These are phyloP conservation scores for Coilia nasus DNA, from an alignment of 2,797 vertebrate genomes.

Conservation along the genomic window DNA sequence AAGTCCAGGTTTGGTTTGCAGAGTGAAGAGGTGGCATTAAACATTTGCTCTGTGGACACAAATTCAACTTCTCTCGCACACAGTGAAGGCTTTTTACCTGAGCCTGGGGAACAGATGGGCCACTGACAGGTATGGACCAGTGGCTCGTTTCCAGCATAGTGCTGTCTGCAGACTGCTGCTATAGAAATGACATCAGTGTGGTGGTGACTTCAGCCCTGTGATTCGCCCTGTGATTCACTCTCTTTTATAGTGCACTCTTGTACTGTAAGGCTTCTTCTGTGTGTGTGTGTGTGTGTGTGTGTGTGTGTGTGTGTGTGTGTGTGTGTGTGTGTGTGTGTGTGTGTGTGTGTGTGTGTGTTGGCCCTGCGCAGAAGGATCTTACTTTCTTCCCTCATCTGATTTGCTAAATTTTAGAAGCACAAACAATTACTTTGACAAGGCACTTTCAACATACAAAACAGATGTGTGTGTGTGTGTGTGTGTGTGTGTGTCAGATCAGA, in stretches of 20 bases:
- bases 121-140: neutral
- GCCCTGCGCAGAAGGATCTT: too few species aligned
- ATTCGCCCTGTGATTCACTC: neutral
- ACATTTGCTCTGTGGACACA: neutral
- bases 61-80: neutral
- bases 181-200: neutral
- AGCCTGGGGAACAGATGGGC: neutral
- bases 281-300: neutral
- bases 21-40: slow-evolving; percentile 19
- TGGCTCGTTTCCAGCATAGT: neutral
- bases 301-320: neutral
- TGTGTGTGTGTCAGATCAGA: too few species aligned
- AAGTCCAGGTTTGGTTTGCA: neutral
- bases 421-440: too few species aligned
- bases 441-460: too few species aligned
- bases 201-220: neutral
- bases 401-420: too few species aligned
- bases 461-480: too few species aligned
- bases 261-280: neutral
- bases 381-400: too few species aligned
- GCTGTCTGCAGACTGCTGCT: neutral
- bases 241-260: neutral
- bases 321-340: slow-evolving; percentile 13
- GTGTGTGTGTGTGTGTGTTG: neutral
- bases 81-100: neutral